Base-by-base conservation (phyloP, 2,797 vertebrate genomes). In the Holocentrus rufus region DNA sequence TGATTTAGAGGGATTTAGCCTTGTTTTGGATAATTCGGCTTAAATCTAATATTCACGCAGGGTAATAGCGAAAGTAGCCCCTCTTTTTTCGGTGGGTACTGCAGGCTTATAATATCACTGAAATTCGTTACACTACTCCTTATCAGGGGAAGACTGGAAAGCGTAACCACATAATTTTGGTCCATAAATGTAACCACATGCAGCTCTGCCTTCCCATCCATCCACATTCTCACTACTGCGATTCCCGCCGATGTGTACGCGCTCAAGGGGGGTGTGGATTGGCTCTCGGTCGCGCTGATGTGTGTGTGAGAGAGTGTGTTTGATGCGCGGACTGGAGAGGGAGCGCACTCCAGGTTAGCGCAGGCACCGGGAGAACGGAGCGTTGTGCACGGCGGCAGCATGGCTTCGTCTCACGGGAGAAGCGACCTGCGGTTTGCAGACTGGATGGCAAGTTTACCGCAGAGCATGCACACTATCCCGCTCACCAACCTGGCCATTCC, bases 351-450 rank as follows among this genome's bases (percentile, higher is more conserved):
- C 78, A 82, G 83, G 72, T 84, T 86, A 74, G 85, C 85, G 67
- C 83, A 90, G 79, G 84, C 86, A 90, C 82, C 66, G 60, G 81
- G 82, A 86, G 80, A 89, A 87, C 74, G 53, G 77, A 86, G 75
- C 79, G 65, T 85, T 73, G 85, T 73, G 79, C 79, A 69, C 77
- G 76, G 76, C 83, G 59, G 85, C 92, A 90, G 93, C 80, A 98
- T 99, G 97, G 97, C 97, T 93, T 95, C 97, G 59, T 98, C 95
- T 93, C 96, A 96, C 85, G 96, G 96, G 88, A 97, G 95, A 91
- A 93, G 88, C 67, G 96, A 98, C 90, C 84, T 94, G 85, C 93
- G 94, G 64, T 95, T 96, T 81, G 96, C 96, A 8, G 97, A 99
- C 94, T 99, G 97, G 97, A 99, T 99, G 97, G 93, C 96, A 83